A percentile compares a stretch with the other conserved stretches of the same genome.
Evolutionary conservation across 2,888 invertebrate genomes (phyloP).

Genomic region (Onchidella celtica): DNA sequence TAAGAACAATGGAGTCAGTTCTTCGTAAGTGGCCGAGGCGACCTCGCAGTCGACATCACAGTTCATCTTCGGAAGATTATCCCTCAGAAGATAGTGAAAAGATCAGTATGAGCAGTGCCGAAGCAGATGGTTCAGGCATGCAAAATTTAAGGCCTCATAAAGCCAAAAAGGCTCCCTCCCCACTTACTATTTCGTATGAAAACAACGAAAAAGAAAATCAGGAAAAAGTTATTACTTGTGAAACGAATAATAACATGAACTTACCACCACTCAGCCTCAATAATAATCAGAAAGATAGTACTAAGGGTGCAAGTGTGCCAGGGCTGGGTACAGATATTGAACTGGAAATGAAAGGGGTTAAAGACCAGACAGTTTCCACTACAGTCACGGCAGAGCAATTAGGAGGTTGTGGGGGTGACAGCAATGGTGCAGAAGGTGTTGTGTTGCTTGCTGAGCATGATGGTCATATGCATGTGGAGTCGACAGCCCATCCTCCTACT

Average conservation of each 20-base stretch:
- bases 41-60: constrained; percentile 68
- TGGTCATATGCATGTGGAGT: constrained; percentile 34
- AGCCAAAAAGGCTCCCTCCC: background rate
- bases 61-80: constrained; percentile 73
- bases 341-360: background rate
- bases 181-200: background rate
- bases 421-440: background rate
- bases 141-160: background rate
- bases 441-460: constrained; percentile 40
- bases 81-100: constrained; percentile 48
- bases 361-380: background rate
- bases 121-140: background rate
- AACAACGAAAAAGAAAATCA: background rate
- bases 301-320: background rate
- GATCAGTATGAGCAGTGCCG: background rate
- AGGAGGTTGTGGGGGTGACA: constrained; percentile 32
- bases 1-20: constrained; percentile 70
- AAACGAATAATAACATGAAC: constrained; percentile 24
- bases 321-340: background rate
- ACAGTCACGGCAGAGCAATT: background rate
- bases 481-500: constrained; percentile 15
- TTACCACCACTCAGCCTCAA: background rate
- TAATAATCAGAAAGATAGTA: background rate
- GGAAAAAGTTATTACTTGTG: background rate
- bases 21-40: constrained; percentile 68